A percentile compares a stretch with the other conserved stretches of the same genome.
Conservation (phyloP, 2,797 vertebrate genomes). For the Uromys caudimaculatus region DNA sequence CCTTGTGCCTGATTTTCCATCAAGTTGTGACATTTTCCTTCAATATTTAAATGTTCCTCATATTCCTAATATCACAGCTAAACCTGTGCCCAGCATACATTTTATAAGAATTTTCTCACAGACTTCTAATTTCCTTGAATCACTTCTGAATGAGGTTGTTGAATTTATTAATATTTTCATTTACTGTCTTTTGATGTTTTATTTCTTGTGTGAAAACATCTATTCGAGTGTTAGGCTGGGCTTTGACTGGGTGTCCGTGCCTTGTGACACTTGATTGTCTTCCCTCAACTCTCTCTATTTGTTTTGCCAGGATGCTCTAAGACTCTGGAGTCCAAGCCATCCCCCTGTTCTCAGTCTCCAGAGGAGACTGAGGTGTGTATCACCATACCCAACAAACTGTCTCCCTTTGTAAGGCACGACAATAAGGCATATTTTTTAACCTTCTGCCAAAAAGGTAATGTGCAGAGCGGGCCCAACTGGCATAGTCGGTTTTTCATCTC, state of each 20-base stretch:
- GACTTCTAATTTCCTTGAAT: not conserved
- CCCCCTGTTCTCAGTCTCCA: not conserved
- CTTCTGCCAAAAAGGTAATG: not conserved
- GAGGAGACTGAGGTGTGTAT: not conserved
- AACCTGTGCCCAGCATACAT: not conserved
- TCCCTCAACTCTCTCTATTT: not conserved
- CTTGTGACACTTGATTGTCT: not conserved
- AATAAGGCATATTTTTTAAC: not conserved
- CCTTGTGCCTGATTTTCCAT: slow-evolving; percentile 37
- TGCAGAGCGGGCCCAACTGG: too few relatives aligned
- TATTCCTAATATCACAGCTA: not conserved
- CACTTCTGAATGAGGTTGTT: not conserved
- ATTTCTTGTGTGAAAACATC: slow-evolving; percentile 19
- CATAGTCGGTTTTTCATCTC: not conserved
- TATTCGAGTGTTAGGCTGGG: not conserved
- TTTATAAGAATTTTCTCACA: not conserved
- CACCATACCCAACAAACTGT: not conserved
- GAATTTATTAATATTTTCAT: slow-evolving; percentile 24
- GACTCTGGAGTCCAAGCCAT: not conserved
- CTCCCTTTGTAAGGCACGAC: not conserved
- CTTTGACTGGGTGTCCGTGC: not conserved
- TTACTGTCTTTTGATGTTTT: not conserved
- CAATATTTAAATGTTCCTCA: slow-evolving; percentile 8
- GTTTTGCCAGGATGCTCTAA: not conserved
- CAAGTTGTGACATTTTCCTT: not conserved